These are phyloP conservation scores for Cryptophagus acutangulus DNA, from an alignment of 2,888 invertebrate genomes.

Conservation along the genomic window DNA sequence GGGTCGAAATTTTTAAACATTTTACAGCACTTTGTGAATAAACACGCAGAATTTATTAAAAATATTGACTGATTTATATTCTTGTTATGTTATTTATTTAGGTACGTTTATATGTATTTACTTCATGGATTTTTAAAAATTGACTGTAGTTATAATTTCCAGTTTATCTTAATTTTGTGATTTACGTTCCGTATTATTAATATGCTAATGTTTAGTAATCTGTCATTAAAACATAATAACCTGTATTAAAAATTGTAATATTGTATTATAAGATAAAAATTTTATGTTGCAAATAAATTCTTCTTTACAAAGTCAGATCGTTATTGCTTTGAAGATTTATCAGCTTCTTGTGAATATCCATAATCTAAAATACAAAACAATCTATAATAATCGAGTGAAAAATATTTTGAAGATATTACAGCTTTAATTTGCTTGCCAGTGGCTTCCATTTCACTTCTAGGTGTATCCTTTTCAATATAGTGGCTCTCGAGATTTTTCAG, in stretches of 20 bases:
- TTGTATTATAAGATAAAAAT: neutral
- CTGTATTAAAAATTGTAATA: neutral
- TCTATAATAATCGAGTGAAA: slow-evolving; percentile 5
- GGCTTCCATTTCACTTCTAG: slow-evolving; percentile 53
- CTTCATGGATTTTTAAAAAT: no score
- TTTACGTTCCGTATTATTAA: neutral
- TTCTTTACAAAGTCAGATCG: slow-evolving; percentile 9
- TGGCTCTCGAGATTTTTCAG: slow-evolving; percentile 38
- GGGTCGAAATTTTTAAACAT: slow-evolving; percentile 73
- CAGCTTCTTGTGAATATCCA: slow-evolving; percentile 36
- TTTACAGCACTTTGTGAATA: slow-evolving; percentile 4
- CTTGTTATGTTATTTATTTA: slow-evolving; percentile 4
- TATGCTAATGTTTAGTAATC: neutral
- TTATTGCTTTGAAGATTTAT: neutral
- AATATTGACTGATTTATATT: slow-evolving; percentile 3
- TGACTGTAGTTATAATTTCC: no score
- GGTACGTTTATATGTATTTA: no score
- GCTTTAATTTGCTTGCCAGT: slow-evolving; percentile 56
- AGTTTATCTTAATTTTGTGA: slow-evolving; percentile 1
- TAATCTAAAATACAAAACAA: slow-evolving; percentile 35
- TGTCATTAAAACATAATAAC: neutral
- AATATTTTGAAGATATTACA: slow-evolving; percentile 41
- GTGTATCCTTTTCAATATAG: slow-evolving; percentile 43
- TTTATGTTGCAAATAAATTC: slow-evolving; percentile 1
- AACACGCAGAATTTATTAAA: slow-evolving; percentile 3